Base-by-base conservation (phyloP, 2,797 vertebrate species). In the Macrochelys suwanniensis region DNA sequence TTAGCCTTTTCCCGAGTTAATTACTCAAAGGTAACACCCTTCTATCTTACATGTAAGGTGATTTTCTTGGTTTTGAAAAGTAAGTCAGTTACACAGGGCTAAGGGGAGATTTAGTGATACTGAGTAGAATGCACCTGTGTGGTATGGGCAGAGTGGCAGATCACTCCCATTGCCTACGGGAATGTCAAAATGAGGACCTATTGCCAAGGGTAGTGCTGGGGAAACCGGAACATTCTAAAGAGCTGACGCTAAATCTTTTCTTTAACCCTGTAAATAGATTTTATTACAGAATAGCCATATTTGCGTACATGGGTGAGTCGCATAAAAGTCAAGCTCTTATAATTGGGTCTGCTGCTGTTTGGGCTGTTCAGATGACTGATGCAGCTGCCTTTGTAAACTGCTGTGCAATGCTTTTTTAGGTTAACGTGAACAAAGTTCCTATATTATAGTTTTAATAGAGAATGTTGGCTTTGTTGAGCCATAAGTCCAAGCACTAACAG, bases 381-480 rank as follows among this genome's bases (percentile, higher is more conserved):
- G 33, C 9, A 25, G 6, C 31, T 89, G 68, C 50, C n/a, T 11
- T 1, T 80, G 51, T 84, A 89, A 91, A 79, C 56, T 59, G 21
- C 51, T 47, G 45, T 68, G 13, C 88, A 15, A 84, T 83, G 21
- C 33, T 82, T 19, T 71, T 71, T 0, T 1, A 0, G 61, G 4
- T 53, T 6, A 0, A 0, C 33, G 10, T 2, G 0, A 76, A 37
- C 31, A 47, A 25, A n/a, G n/a, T 88, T 95, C 90, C 26, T 77
- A 77, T 47, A 47, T 49, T 28, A 49, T 3, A 26, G 84, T 88
- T 87, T 56, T 92, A 1, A 2, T 82, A 15, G 11, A 79, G 2
- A 85, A 65, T 86, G 42, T 23, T 49, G 77, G 59, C 83, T 87
- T 5, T 53, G 57, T 71, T 77, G 37, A 81, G 16, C 80, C 88